Base-by-base conservation (phyloP, 2,113 vertebrate genomes). In the Syngnathus typhle region DNA sequence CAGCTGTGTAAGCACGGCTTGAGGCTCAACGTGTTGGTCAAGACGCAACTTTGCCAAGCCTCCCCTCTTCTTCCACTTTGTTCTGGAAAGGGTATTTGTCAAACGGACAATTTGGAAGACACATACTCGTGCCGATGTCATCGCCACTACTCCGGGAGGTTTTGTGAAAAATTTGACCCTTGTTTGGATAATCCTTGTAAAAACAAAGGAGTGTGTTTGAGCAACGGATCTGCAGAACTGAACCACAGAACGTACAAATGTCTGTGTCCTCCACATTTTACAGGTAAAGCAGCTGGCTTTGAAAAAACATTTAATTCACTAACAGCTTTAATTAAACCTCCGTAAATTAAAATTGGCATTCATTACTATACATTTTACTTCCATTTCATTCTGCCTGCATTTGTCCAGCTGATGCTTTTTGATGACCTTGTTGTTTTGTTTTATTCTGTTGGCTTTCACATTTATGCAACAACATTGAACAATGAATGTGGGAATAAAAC, bases 11-110 rank as follows among this genome's bases (percentile, higher is more conserved):
- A 67, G 19, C 69, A 90, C 7, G 93, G 94, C 51, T 86, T 95
- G 39, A 84, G 89, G 67, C 80, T 96, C 66, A 92, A 90, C 0
- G 70, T 96, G 21, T 92, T 90, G 0, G 90, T 95, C 55, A 94
- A 91, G 79, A 75, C 82, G 0, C 89, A 93, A 11, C 78, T 86
- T 64, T 94, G 93, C 76, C 88, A 88, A 70, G 81, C 82, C 18
- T 89, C 80, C 64, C 82, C 79, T 39, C 82, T 77, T 27, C 74
- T 88, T 60, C 84, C 77, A 0, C 82, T 93, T 5, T 96, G 93
- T 78, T 94, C 92, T 1, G 90, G 92, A 4, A 91, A 80, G 39
- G 94, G 93, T 18, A 78, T 83, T 82, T 94, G 93, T 77, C 87
- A 91, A 71, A 91, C 87, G 1, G 76, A 89, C 27, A 5, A 78